Conservation (phyloP, 2,113 vertebrate genomes). For the Erythrocercus mccallii region DNA sequence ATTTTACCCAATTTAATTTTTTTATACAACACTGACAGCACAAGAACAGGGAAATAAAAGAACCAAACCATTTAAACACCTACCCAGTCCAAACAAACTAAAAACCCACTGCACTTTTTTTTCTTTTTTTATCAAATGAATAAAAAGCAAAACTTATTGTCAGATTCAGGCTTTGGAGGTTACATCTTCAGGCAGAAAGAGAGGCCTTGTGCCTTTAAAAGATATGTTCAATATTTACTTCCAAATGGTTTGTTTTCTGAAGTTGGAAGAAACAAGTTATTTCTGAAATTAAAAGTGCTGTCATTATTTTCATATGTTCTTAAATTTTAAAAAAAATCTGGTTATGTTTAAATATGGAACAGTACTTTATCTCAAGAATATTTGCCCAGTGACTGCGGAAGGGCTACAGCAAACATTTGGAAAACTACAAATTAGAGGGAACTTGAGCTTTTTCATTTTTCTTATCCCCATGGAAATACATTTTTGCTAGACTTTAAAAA, state of each 20-base stretch:
- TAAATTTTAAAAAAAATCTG: not conserved
- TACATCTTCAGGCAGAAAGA: not conserved
- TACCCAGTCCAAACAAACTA: not conserved
- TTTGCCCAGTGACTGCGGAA: not conserved
- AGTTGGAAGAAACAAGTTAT: not conserved
- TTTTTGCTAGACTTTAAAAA: not conserved
- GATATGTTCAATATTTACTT: not conserved
- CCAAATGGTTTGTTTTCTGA: not conserved
- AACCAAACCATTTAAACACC: not conserved
- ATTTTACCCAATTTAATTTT: not conserved
- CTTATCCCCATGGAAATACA: not conserved
- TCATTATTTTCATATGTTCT: not conserved
- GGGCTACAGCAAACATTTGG: not conserved
- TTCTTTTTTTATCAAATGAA: not conserved
- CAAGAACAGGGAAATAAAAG: not conserved
- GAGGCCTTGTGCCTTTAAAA: not conserved
- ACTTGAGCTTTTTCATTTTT: not conserved
- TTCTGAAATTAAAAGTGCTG: not conserved
- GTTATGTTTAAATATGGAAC: not conserved
- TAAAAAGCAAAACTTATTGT: not conserved
- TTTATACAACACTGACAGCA: not conserved
- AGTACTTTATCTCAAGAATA: not conserved
- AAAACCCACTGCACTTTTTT: accelerated
- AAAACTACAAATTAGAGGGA: not conserved
- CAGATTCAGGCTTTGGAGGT: not conserved